Base-by-base conservation (phyloP, 2,888 invertebrate genomes). In the Nymphalis polychloros region DNA sequence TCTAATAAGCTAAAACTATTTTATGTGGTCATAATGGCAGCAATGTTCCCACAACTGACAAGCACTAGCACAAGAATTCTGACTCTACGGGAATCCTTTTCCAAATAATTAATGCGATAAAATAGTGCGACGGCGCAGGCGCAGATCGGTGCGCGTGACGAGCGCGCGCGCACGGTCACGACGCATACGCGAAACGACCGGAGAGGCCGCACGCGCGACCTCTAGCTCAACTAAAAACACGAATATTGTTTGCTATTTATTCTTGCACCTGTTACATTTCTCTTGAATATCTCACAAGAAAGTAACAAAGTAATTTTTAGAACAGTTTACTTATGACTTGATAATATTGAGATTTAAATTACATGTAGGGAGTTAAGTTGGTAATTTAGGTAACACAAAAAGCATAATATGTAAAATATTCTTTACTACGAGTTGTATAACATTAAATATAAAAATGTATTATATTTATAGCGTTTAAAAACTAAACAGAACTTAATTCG, bases 31-130 rank as follows among this genome's bases (percentile, higher is more conserved):
- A 63, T 63, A 67, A 63, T 67, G 59, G 67, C 57, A 59, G 41
- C 23, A 23, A n/a, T 63, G 80, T 89, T 88, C 86, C 84, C 85
- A 87, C 85, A 86, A 81, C 84, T 83, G 85, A 85, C 87, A 82
- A 78, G 78, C 77, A 72, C 74, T 73, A 73, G 76, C 79, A 19
- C 41, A 84, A 82, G 88, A 87, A 88, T 87, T 85, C 82, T 78
- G 78, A 81, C 81, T 82, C 81, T 82, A 83, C 85, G 85, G 85
- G 90, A 89, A 89, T 87, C 88, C 88, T 90, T 90, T 87, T 90
- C 84, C 86, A 90, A 91, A 92, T 92, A 92, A 92, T 92, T 90
- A 92, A 92, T 92, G 90, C 90, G 91, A 92, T 92, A 91, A 92
- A 92, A 91, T 89, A 89, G 91, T 89, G 90, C 88, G 86, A 81